Base-by-base conservation (phyloP, 2,888 invertebrate genomes). In the Pedicia rivosa region DNA sequence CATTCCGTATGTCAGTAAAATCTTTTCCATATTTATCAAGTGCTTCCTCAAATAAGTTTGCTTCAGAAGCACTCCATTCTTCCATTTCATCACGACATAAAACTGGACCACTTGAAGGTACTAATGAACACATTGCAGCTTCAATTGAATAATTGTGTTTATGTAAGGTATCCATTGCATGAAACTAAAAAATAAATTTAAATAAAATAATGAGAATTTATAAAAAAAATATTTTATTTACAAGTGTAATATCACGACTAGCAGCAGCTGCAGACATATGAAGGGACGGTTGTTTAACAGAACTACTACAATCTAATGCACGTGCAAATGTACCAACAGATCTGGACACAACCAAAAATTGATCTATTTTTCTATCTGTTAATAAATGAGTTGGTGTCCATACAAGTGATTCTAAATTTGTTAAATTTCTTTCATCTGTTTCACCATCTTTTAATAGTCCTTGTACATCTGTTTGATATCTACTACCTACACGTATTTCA, bases 241-340 rank as follows among this genome's bases (percentile, higher is more conserved):
- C 81, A 62, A 94, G 70, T 45, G 98, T 98, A 51, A 97, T 90
- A 68, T 99, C 98, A 50, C 98, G 74, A 54, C 92, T 92, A 44
- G 98, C 98, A 43, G 97, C 95, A 38, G 98, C 97, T 44, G 97
- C 98, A 53, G 94, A 94, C 92, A 98, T 94, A 65, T 98, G 97
- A 50, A 98, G 70, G 53, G 91, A 91, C 42, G 98, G 97, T 58
- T 98, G 94, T 61, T 97, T 91, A 33, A 97, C 90, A 49, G 94
- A 91, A 62, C 92, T 92, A 49, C 92, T 92, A 64, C 94, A 94
- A 67, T 99, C 98, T 46, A 98, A 74, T 42, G 98, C 97, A 49
- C 98, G 78, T 45, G 97, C 92, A 68, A 98, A 98, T 46, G 98
- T 98, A 48, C 98, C 97, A 47, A 98, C 91, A 34, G 95, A 94